These are phyloP conservation scores for Zeuzera pyrina DNA, from an alignment of 2,888 invertebrate species.

Conservation along the genomic window DNA sequence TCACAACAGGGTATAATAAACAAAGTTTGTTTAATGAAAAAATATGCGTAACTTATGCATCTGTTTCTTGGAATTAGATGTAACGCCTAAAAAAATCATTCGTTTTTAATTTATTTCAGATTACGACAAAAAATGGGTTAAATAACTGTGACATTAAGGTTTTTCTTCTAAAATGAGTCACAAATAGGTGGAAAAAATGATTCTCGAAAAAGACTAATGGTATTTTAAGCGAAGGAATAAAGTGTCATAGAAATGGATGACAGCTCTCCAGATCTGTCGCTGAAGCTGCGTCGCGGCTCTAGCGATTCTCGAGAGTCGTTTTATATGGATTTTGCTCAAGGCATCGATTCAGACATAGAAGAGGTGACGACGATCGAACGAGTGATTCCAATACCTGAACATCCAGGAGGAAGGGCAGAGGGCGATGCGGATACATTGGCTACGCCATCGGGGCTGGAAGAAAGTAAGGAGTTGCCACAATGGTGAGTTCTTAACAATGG, in stretches of 20 bases:
- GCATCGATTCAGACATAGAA: conserved; percentile 91
- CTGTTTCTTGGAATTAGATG: too few species aligned
- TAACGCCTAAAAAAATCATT: too few species aligned
- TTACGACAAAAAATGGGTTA: too few species aligned
- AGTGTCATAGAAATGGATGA: conserved; percentile 68
- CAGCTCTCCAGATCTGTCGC: conserved; percentile 89
- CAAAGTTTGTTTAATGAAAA: too few species aligned
- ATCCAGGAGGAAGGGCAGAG: conserved; percentile 56
- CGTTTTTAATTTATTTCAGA: neutral
- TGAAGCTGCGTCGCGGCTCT: conserved; percentile 87
- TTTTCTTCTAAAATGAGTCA: conserved; percentile 33
- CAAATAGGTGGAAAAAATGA: conserved; percentile 30
- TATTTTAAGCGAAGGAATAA: conserved; percentile 2
- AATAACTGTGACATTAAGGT: too few species aligned
- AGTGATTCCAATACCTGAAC: conserved; percentile 66
- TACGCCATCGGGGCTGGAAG: conserved; percentile 65
- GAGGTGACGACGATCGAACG: conserved; percentile 83
- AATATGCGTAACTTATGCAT: too few species aligned
- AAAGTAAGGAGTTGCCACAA: conserved; percentile 60
- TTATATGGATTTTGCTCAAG: conserved; percentile 93
- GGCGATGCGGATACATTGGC: conserved; percentile 64
- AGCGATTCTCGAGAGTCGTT: conserved; percentile 91
- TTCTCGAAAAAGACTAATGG: conserved; percentile 3
- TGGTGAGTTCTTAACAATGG: too few species aligned
- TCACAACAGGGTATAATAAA: too few species aligned